These are phyloP conservation scores for Alosa alosa DNA, from an alignment of 2,113 vertebrate genomes.

Conservation along the genomic window DNA sequence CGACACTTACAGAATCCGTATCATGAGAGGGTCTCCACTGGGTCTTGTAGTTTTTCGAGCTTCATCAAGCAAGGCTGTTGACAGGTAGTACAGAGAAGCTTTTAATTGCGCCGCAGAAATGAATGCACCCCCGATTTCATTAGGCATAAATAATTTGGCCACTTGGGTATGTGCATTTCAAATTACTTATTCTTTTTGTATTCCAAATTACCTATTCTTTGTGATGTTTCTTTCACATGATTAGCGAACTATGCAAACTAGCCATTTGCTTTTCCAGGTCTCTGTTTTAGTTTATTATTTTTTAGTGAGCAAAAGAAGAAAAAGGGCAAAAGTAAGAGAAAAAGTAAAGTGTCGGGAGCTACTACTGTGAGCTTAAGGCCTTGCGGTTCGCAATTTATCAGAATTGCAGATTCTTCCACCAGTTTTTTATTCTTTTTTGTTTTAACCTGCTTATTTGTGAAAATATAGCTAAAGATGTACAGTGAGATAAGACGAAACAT, in stretches of 20 bases:
- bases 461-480: background rate
- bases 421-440: background rate
- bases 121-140: slow-evolving; percentile 70
- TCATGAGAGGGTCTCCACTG: slow-evolving; percentile 64
- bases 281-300: slow-evolving; percentile 47
- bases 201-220: slow-evolving; percentile 75
- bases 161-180: slow-evolving; percentile 73
- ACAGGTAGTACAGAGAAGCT: slow-evolving; percentile 71
- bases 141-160: slow-evolving; percentile 82
- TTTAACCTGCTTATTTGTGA: background rate
- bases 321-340: background rate
- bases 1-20: background rate
- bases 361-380: background rate
- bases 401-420: background rate
- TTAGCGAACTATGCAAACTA: slow-evolving; percentile 66
- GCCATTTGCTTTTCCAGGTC: slow-evolving; percentile 68
- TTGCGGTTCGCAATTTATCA: background rate
- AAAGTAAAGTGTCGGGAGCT: background rate
- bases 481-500: background rate
- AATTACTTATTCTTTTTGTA: slow-evolving; percentile 64
- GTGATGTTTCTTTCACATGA: slow-evolving; percentile 77
- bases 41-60: slow-evolving; percentile 50
- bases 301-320: slow-evolving; percentile 30
- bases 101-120: slow-evolving; percentile 68
- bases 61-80: slow-evolving; percentile 56